Percentiles rank a stretch among this genome's conserved stretches.
These are phyloP conservation scores for Calosoma granatense DNA, from an alignment of 1,140 invertebrate genomes.

Conservation along the genomic window DNA sequence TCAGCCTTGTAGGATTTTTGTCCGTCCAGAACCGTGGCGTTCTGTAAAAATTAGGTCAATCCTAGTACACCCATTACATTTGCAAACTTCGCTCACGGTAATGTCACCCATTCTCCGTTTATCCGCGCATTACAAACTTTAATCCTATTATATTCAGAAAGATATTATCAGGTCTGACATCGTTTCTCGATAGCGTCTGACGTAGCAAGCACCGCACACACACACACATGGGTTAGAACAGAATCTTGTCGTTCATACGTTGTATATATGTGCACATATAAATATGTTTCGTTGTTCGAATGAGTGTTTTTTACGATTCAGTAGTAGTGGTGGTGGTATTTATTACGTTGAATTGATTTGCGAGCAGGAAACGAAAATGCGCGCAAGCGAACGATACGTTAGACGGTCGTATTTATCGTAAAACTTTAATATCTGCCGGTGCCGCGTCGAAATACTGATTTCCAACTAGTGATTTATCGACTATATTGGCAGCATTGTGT, in stretches of 20 bases:
- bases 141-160: slow-evolving; percentile 4
- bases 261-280: too few species aligned
- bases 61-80: neutral
- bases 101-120: slow-evolving; percentile 1
- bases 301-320: too few species aligned
- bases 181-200: too few species aligned
- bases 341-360: neutral
- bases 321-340: too few species aligned
- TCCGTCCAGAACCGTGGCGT: too few species aligned
- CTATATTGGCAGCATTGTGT: neutral
- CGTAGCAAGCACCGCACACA: too few species aligned
- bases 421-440: neutral
- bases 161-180: neutral
- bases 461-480: neutral
- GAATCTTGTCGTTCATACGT: too few species aligned
- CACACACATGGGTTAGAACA: too few species aligned
- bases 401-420: slow-evolving; percentile 5
- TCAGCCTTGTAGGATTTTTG: too few species aligned
- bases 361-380: too few species aligned
- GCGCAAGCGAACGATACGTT: neutral
- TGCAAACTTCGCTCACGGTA: neutral
- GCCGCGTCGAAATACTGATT: neutral
- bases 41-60: slow-evolving; percentile 3
- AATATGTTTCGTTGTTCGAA: too few species aligned
- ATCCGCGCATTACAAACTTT: slow-evolving; percentile 6